A percentile compares a stretch with the other conserved stretches of the same genome.
Conservation (phyloP, 2,113 vertebrate species). For the Pomatorhinus ruficollis region DNA sequence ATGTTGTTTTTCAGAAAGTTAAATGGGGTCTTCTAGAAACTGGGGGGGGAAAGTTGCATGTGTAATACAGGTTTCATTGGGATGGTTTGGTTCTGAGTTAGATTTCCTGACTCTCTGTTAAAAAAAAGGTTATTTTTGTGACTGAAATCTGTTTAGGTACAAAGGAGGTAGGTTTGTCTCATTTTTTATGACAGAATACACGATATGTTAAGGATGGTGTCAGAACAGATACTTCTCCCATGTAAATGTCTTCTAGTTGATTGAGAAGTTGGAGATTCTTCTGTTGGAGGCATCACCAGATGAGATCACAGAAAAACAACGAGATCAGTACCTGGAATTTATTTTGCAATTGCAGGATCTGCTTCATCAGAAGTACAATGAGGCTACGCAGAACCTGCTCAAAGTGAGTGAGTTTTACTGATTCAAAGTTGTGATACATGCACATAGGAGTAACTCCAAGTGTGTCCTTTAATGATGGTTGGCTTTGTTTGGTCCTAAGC, state of each 20-base stretch:
- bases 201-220: not conserved
- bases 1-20: not conserved
- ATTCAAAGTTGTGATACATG: not conserved
- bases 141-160: not conserved
- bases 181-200: not conserved
- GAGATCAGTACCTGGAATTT: constrained; percentile 70
- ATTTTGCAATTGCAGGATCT: constrained; percentile 77
- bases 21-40: not conserved
- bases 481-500: not conserved
- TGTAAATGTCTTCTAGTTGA: constrained; percentile 74
- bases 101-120: not conserved
- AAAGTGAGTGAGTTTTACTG: constrained; percentile 74
- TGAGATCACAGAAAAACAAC: constrained; percentile 31
- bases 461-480: not conserved
- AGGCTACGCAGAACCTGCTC: constrained; percentile 80
- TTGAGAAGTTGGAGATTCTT: constrained; percentile 80
- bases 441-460: not conserved
- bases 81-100: not conserved
- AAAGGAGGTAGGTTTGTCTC: not conserved
- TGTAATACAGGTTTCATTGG: not conserved
- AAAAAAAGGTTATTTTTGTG: not conserved
- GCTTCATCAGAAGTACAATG: constrained; percentile 78
- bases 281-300: constrained; percentile 69
- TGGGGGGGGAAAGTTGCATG: rapidly evolving
- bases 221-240: not conserved